These are phyloP conservation scores for Falcunculus frontatus DNA, from an alignment of 2,113 vertebrate genomes.

Conservation along the genomic window DNA sequence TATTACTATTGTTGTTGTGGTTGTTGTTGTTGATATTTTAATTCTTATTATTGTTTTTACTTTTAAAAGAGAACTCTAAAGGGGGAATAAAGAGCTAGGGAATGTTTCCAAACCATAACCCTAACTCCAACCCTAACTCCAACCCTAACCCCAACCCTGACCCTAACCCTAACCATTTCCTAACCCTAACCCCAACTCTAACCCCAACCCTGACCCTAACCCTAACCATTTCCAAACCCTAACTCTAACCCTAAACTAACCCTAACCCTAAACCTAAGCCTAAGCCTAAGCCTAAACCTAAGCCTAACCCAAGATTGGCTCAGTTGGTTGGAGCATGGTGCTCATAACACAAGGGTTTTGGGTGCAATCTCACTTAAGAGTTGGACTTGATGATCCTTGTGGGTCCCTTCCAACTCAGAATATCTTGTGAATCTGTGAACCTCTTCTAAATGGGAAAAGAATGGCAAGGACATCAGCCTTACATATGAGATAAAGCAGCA, in stretches of 20 bases:
- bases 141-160: no score
- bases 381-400: not conserved
- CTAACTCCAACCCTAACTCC: not conserved
- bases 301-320: rapidly evolving
- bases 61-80: not conserved
- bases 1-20: not conserved
- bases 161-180: not conserved
- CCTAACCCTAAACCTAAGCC: no score
- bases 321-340: not conserved
- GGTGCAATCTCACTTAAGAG: not conserved
- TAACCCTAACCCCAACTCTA: not conserved
- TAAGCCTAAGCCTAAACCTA: not conserved
- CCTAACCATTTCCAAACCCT: no score
- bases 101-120: not conserved
- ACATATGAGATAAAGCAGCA: not conserved
- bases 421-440: not conserved
- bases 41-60: not conserved
- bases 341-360: rapidly evolving
- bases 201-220: no score
- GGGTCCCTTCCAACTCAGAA: not conserved
- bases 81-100: not conserved
- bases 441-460: not conserved
- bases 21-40: no score
- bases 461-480: not conserved
- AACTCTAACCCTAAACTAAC: no score